Conservation (phyloP, 1,140 invertebrate genomes). For the Drosophila fuyamai region DNA sequence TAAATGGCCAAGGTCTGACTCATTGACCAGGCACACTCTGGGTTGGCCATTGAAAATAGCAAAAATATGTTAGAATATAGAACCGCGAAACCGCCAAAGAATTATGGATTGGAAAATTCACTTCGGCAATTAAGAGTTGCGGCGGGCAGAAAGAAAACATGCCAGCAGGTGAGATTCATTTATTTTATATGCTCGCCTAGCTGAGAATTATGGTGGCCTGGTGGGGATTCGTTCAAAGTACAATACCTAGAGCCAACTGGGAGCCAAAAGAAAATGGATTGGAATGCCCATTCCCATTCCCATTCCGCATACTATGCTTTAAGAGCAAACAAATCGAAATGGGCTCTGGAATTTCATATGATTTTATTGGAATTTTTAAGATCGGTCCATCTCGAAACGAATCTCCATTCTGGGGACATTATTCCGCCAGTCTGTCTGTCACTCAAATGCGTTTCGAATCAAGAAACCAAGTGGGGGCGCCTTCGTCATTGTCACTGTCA, state of each 20-base stretch:
- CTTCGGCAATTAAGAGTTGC: slow-evolving; percentile 62
- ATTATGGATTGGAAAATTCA: slow-evolving; percentile 55
- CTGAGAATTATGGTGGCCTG: slow-evolving; percentile 24
- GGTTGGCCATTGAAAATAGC: slow-evolving; percentile 22
- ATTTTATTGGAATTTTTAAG: slow-evolving; percentile 57
- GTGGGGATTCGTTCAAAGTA: slow-evolving; percentile 57
- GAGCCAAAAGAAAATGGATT: slow-evolving; percentile 22
- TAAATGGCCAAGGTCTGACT: slow-evolving; percentile 43
- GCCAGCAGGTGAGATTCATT: slow-evolving; percentile 69
- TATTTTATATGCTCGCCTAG: slow-evolving; percentile 55
- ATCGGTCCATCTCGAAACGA: slow-evolving; percentile 5
- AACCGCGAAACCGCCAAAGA: neutral
- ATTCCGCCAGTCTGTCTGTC: slow-evolving; percentile 23
- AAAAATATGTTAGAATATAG: neutral
- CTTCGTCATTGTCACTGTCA: slow-evolving; percentile 21
- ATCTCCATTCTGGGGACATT: slow-evolving; percentile 4
- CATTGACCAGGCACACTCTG: slow-evolving; percentile 38
- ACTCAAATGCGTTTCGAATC: slow-evolving; percentile 5
- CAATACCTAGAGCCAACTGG: slow-evolving; percentile 34
- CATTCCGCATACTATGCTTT: slow-evolving; percentile 10
- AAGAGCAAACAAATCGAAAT: slow-evolving; percentile 56
- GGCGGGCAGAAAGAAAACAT: slow-evolving; percentile 44
- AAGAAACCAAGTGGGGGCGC: slow-evolving; percentile 11
- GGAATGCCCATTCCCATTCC: slow-evolving; percentile 45
- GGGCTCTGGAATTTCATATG: slow-evolving; percentile 24